These are phyloP conservation scores for Drosophila monieri DNA, from an alignment of 2,888 invertebrate genomes.

Conservation along the genomic window DNA sequence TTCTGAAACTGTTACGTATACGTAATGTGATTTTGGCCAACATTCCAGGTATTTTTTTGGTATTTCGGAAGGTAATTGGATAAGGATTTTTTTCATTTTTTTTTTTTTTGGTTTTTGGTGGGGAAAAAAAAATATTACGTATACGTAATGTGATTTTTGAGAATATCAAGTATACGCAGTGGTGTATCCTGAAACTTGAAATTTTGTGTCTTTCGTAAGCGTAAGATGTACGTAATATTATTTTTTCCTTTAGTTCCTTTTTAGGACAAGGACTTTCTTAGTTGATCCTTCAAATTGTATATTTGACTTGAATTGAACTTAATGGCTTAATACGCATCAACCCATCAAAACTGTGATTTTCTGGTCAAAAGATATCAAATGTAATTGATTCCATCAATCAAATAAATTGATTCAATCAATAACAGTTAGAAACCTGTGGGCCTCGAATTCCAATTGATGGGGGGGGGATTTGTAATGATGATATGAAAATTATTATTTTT, in stretches of 20 bases:
- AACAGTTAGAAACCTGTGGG: neutral
- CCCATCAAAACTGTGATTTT: neutral
- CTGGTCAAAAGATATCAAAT: slow-evolving; percentile 1
- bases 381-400: slow-evolving; percentile 14
- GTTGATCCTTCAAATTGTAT: neutral
- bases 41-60: neutral
- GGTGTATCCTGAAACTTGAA: neutral
- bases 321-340: neutral
- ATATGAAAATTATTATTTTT: too few species aligned
- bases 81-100: neutral
- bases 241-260: neutral
- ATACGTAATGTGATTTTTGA: neutral
- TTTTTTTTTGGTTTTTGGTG: neutral
- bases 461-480: neutral
- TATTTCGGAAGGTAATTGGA: neutral
- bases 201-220: too few species aligned
- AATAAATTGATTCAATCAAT: slow-evolving; percentile 11
- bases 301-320: neutral
- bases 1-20: neutral
- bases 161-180: neutral
- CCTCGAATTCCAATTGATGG: neutral
- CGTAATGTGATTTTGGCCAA: slow-evolving; percentile 4
- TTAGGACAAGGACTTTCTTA: neutral
- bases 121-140: neutral
- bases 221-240: too few species aligned